Base-by-base conservation (phyloP, 1,140 invertebrate genomes). In the Cydia fagiglandana region DNA sequence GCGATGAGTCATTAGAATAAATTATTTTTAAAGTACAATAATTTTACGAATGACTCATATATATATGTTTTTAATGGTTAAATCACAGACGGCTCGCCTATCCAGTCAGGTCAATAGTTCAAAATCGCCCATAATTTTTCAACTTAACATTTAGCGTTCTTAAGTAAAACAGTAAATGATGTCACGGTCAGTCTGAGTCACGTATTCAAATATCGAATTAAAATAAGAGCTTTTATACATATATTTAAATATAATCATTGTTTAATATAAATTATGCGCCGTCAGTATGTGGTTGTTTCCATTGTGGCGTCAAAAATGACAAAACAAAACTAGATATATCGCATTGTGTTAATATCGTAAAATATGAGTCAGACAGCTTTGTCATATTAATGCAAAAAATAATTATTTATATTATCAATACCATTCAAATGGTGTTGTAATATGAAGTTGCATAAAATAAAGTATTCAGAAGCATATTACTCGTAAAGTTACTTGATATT, bases 91-190 rank as follows among this genome's bases (percentile, higher is more conserved):
- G 85, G 78, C 82, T 75, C 85, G 84, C 83, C 84, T 89, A 53
- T 53, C 50, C n/a, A 81, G 81, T 83, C 79, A 85, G 90, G 90
- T 91, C 90, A 91, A 85, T 41, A 89, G 90, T 92, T 92, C 90
- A 90, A 85, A 81, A 88, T 81, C 87, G 84, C 83, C 82, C 85
- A 90, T 91, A 91, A 85, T 88, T 91, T 87, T 86, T 86, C 81
- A 78, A 87, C 80, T 86, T 86, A 88, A 86, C 78, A 88, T 85
- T 86, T 85, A 85, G 80, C 82, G 81, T 82, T 84, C 73, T 86
- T 84, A 84, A 88, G 81, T 88, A 84, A 90, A 88, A 88, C 86
- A 87, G 85, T 89, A 86, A 89, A 91, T 91, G 90, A 91, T 91
- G 88, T 91, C 90, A 91, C 81, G 83, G 78, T 66, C 75, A 73